These are phyloP conservation scores for Fulica atra DNA, from an alignment of 2,113 vertebrate species.

Conservation along the genomic window DNA sequence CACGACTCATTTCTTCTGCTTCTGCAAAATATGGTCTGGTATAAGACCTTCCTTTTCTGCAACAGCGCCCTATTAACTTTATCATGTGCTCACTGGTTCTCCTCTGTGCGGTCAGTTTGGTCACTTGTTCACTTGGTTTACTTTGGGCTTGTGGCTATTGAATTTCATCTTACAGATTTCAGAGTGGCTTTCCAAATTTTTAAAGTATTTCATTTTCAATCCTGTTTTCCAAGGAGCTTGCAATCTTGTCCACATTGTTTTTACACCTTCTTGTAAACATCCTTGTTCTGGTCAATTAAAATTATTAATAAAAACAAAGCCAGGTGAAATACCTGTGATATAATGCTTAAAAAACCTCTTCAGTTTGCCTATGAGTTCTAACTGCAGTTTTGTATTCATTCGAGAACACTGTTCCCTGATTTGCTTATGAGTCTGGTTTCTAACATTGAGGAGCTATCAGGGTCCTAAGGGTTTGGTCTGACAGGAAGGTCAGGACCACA, in stretches of 20 bases:
- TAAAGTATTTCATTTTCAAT: background rate
- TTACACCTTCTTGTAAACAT: background rate
- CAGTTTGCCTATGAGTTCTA: background rate
- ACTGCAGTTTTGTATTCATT: background rate
- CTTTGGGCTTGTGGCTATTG: background rate
- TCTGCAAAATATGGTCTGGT: accelerated
- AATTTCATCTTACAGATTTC: background rate
- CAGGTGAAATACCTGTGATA: background rate
- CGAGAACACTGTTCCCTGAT: background rate
- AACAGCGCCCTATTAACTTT: background rate
- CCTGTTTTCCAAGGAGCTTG: background rate
- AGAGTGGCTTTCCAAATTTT: background rate
- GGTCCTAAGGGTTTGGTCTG: background rate
- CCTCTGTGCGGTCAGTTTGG: background rate
- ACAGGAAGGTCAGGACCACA: background rate
- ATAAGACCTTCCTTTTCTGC: background rate
- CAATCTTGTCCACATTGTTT: background rate
- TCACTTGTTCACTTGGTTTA: background rate
- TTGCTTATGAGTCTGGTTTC: background rate
- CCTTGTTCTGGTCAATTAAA: background rate
- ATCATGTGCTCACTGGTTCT: background rate
- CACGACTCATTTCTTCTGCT: background rate
- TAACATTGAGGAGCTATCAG: background rate
- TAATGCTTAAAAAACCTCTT: background rate
- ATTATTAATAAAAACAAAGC: background rate